Base-by-base conservation (phyloP, 2,113 vertebrate genomes). In the Scomber scombrus region DNA sequence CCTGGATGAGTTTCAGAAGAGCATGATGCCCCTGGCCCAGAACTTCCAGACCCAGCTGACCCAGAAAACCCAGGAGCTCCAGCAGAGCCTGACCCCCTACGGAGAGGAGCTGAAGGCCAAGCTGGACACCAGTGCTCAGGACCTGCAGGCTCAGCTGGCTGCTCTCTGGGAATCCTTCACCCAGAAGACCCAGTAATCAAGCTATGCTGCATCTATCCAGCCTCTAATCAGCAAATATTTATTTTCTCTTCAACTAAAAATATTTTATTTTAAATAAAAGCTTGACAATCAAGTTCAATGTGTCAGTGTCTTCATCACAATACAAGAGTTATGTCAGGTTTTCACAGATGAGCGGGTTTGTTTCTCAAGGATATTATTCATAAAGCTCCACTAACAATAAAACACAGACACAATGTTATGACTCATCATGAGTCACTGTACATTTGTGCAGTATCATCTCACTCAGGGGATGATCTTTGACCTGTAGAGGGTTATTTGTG, bases 1-100 rank as follows among this genome's bases (percentile, higher is more conserved):
- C 8, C 7, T 92, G 45, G 80, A 92, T 18, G 85, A 93, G 26
- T 92, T 95, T 47, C 89, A 92, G 76, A 88, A 43, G 55, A 89
- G n/a, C 46, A 19, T 95, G 51, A 45, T 85, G 12, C 91, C 93
- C 56, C 72, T 94, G 75, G 43, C 91, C 29, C 84, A 92, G 60
- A 80, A 52, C 69, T 86, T 95, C 3, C 80, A 94, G 60, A 9
- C 58, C 46, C 75, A 87, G 80, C 16, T 92, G 45, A 77, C 43
- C 21, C 74, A 88, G 72, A 76, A 74, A 4, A 65, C 57, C 51
- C 67, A 81, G 78, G 93, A 92, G 72, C 46, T 91, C 65, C 92
- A 92, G 87, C 64, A 91, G 74, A 91, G 18, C 5, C 67, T 93
- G 80, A 26, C 21, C n/a, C 84, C 84, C 0, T 85, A 79, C 3